These are phyloP conservation scores for Tarsius wallacei DNA, from an alignment of 2,797 vertebrate genomes.

Conservation along the genomic window DNA sequence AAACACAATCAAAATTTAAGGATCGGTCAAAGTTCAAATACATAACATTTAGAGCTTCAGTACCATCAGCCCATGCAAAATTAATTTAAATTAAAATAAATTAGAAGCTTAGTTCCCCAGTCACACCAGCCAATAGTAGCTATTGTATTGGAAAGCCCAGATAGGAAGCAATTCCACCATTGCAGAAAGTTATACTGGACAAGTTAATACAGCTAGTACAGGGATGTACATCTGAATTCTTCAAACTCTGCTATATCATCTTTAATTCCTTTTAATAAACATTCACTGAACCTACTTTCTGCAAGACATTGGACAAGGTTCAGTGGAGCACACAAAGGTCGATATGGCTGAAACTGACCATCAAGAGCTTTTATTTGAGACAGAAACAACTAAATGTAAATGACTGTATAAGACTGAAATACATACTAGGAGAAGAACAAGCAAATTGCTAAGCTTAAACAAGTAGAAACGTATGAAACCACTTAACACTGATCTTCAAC, in stretches of 20 bases:
- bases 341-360: not conserved
- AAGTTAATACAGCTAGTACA: not conserved
- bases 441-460: not conserved
- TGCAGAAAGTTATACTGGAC: conserved; percentile 19
- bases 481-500: not conserved
- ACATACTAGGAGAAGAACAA: not conserved
- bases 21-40: conserved; percentile 52
- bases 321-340: not conserved
- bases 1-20: conserved; percentile 28
- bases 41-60: not conserved
- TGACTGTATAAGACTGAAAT: not conserved
- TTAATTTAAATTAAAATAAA: conserved; percentile 56
- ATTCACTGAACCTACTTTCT: not conserved
- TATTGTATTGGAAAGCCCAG: not conserved
- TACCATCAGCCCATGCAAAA: not conserved
- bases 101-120: not conserved
- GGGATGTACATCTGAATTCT: not conserved
- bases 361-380: not conserved
- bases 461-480: not conserved
- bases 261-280: conserved; percentile 40
- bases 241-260: not conserved
- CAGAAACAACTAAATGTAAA: conserved; percentile 49
- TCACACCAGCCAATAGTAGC: not conserved
- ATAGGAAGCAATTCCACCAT: not conserved
- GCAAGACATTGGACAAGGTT: not conserved